Evolutionary conservation across 2,888 invertebrate genomes (phyloP).

Genomic region (Odontothrips loti): DNA sequence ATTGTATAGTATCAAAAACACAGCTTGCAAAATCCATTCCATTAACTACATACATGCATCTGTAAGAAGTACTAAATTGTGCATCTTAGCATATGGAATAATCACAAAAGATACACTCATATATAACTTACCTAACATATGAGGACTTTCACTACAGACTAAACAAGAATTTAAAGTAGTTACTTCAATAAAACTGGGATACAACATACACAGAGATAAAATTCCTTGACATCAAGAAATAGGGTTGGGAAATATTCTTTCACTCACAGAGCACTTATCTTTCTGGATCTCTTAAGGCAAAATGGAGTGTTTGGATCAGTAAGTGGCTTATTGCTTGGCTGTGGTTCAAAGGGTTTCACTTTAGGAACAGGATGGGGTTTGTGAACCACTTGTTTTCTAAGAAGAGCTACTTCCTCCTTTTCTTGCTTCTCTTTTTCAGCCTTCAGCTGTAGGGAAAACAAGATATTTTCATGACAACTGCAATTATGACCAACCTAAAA

Average conservation of each 20-base stretch:
- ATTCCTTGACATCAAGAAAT: no score
- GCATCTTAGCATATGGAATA: no score
- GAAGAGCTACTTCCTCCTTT: not conserved
- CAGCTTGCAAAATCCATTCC: no score
- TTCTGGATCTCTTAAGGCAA: not conserved
- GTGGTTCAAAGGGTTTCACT: slow-evolving; percentile 2
- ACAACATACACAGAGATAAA: no score
- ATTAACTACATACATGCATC: no score
- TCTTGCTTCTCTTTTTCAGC: not conserved
- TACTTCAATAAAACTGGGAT: no score
- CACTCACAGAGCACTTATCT: not conserved
- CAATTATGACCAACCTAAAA: not conserved
- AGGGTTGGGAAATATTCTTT: not conserved
- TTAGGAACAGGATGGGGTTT: not conserved
- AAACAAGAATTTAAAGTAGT: no score
- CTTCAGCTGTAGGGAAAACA: not conserved
- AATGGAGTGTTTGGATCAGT: not conserved
- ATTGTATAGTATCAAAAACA: no score
- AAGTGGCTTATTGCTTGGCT: not conserved
- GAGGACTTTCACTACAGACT: no score
- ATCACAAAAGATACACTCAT: no score
- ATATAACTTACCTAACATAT: no score
- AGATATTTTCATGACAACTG: not conserved
- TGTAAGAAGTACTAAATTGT: no score
- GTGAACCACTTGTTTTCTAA: slow-evolving; percentile 1